Base-by-base conservation (phyloP, 1,140 invertebrate genomes). In the Caenorhabditis latens region DNA sequence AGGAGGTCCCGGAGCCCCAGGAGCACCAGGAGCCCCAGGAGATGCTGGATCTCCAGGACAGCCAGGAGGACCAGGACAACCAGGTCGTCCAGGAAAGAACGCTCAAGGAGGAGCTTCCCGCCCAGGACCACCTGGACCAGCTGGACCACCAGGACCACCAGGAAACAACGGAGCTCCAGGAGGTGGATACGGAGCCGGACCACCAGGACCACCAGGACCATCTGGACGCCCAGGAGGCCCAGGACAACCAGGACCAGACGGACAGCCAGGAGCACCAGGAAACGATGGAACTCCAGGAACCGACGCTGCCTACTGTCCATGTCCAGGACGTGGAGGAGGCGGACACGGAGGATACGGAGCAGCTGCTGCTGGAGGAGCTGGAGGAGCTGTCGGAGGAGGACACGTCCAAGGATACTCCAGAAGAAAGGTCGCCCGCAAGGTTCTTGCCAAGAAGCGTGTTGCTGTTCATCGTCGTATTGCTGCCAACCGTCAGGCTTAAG, bases 101-200 rank as follows among this genome's bases (percentile, higher is more conserved):
- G 71, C 71, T 13, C 43, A 53, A 48, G 86, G 86, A 48, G 57
- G 53, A 63, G 16, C 58, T 24, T 32, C 50, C 42, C 84, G 65
- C 21, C 42, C 48, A 53, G 86, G 86, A 67, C 83, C 86, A 42
- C 24, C 86, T 21, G 86, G 86, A 61, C 53, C 61, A 55, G n/a
- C 86, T n/a, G 86, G 86, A 63, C 42, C 82, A 43, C 50, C 58
- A n/a, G 86, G 86, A 87, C 50, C 85, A 71, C 85, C 85, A 55
- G 85, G 85, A 86, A 79, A 79, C 71, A 79, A 53, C 50, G 71
- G 71, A 79, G 71, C 46, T 14, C 48, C 71, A 50, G 71, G 46
- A 79, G 71, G 71, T 50, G 71, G 71, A 79, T 79, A 79, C 46
- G 48, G 71, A 50, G 71, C 24, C 14, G 71, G 71, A 79, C 71